Evolutionary conservation across 2,888 invertebrate species (phyloP), one percentile per base, ranked within the genome.

Genomic region (Watsonalla binaria): DNA sequence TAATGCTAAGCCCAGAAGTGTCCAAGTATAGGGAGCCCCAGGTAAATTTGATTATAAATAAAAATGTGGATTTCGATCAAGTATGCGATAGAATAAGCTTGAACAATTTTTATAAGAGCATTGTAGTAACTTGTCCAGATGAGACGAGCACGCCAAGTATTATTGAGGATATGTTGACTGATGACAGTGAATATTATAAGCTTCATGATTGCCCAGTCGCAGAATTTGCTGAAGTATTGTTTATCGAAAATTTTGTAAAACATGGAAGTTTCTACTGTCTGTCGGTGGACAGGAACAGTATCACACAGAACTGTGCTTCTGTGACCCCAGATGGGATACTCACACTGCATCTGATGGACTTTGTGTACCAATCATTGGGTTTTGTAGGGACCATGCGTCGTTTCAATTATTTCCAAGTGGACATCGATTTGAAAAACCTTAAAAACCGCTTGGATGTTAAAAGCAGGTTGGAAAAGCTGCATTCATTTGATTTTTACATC

Each of bases 1-100:
- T 39, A 54, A 84, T 88, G 90, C 60, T 90, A 15, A 82, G 84
- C 54, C 90, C 90, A 24, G 88, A 90, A 76, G 78, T 89, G 24
- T 73, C 70, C 53, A 78, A 84, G 58, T 88, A 89, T 61, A 80
- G 84, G 5, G 62, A 80, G 4, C 89, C 90, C 0, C 88, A 84
- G 81, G 72, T 83, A 7, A 70, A 79, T 45, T 66, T 72, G 35
- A 65, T 63, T 2, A 63, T 63, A 5, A 80, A 75, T 57, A 62
- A 68, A 60, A 70, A 73, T 54, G 62, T 74, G 56, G 71, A 68
- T 47, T 59, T 78, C 5, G 72, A 78, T 45, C 57, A 61, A 0
- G 68, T 79, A 4, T 61, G 62, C 47, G 63, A 76, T 59, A 63
- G 60, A 9, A 61, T 89, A n/a, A 66, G 68, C 52, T 70, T 74